Conservation (phyloP, 2,888 invertebrate genomes). For the Xylophagus ater region DNA sequence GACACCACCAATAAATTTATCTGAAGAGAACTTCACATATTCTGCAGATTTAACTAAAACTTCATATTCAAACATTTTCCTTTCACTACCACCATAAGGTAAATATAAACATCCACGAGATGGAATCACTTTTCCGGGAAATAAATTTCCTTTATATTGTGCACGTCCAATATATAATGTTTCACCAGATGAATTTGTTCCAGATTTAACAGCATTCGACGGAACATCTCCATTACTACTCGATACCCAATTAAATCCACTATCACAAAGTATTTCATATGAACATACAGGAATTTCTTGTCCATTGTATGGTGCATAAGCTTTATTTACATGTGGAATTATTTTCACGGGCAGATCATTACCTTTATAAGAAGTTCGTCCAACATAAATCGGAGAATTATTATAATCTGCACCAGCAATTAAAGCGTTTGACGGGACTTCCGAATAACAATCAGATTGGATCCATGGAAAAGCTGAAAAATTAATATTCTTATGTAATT, state of each 20-base stretch:
- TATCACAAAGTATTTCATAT: constrained; percentile 37
- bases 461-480: no score
- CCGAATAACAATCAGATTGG: no score
- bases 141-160: constrained; percentile 34
- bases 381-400: constrained; percentile 67
- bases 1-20: no score
- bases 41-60: no score
- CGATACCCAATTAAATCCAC: constrained; percentile 26
- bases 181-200: constrained; percentile 42
- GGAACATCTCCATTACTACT: constrained; percentile 23
- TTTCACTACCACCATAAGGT: constrained; percentile 56
- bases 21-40: no score
- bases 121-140: constrained; percentile 44
- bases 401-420: no score
- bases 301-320: constrained; percentile 51
- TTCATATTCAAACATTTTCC: constrained; percentile 54
- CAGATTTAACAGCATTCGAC: constrained; percentile 24
- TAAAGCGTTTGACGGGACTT: no score
- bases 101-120: constrained; percentile 53
- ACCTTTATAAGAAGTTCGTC: constrained; percentile 53
- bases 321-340: constrained; percentile 47
- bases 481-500: no score
- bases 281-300: constrained; percentile 45
- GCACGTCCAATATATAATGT: constrained; percentile 44
- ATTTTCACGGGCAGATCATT: constrained; percentile 52